Base-by-base conservation (phyloP, 2,797 vertebrate species). In the Sebastes iracundus region DNA sequence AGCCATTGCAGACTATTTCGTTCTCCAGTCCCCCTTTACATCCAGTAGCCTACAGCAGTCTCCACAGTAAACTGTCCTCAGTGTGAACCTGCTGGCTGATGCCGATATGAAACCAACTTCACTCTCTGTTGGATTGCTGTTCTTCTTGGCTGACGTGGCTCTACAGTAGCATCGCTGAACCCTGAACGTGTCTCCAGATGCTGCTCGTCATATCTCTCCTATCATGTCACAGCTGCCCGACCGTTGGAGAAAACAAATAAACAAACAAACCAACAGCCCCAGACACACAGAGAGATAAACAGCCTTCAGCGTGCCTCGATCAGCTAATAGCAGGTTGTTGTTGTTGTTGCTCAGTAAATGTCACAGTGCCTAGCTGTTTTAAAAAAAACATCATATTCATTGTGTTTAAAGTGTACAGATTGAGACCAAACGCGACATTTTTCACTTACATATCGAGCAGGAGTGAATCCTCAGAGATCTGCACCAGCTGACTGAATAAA, bases 401-500 rank as follows among this genome's bases (percentile, higher is more conserved):
- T 27, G n/a, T 10, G 77, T 27, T 32, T 10, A 20, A 42, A 5
- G 20, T 56, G n/a, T 18, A 42, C 23, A 49, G 2, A 25, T 33
- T 1, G 7, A 22, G 16, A 59, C 33, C 42, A 66, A 77, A 18
- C 7, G 56, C 20, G 2, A 33, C 66, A 27, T 12, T 5, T 32
- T 16, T 55, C 63, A 91, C 91, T 92, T 92, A 90, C 89, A 33
- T 42, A 75, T n/a, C 3, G 12, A 0, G 75, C 23, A 14, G 73
- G 1, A 2, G 33, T 2, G 30, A n/a, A 27, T 65, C 62, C 33
- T 25, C 1, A 7, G 25, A 63, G 38, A 32, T 55, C 22, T 23
- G 72, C 6, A 42, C n/a, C 33, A 12, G 77, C 7, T 49, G 18
- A 20, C 46, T 20, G 23, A 68, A 49, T 25, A 35, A 74, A 87